Conservation (phyloP, 1,140 invertebrate genomes). For the Drosophila sechellia region DNA sequence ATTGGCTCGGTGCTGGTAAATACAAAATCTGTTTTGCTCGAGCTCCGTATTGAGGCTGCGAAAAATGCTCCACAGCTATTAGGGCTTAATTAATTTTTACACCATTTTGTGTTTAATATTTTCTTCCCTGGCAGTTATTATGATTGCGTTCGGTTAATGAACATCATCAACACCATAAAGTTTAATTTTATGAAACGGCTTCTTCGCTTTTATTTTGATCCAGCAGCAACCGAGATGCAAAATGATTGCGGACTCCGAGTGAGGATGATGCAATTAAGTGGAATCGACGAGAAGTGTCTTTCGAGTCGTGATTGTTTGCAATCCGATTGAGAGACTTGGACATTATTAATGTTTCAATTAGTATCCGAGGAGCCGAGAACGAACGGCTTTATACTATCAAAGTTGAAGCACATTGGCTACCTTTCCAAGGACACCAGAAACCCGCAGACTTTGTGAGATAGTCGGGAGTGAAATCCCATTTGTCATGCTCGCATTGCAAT, state of each 20-base stretch:
- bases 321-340: conserved; percentile 30
- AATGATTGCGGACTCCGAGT: background rate
- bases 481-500: conserved; percentile 67
- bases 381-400: conserved; percentile 11
- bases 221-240: conserved; percentile 16
- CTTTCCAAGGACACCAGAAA: background rate
- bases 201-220: conserved; percentile 8
- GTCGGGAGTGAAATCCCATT: conserved; percentile 51
- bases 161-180: conserved; percentile 38
- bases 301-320: conserved; percentile 8
- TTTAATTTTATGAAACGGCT: conserved; percentile 36
- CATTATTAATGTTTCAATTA: conserved; percentile 46
- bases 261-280: conserved; percentile 32
- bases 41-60: conserved; percentile 4
- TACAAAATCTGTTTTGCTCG: conserved; percentile 30
- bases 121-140: conserved; percentile 41
- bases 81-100: conserved; percentile 57
- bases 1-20: conserved; percentile 21
- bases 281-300: conserved; percentile 6
- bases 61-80: conserved; percentile 51
- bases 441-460: background rate
- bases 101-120: conserved; percentile 44
- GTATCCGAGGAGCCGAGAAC: background rate
- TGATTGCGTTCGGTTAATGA: conserved; percentile 46
- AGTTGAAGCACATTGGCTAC: background rate